Evolutionary conservation across 2,113 vertebrate species (phyloP), one percentile per base, ranked within the genome.

Genomic region (Mastomys natalensis): DNA sequence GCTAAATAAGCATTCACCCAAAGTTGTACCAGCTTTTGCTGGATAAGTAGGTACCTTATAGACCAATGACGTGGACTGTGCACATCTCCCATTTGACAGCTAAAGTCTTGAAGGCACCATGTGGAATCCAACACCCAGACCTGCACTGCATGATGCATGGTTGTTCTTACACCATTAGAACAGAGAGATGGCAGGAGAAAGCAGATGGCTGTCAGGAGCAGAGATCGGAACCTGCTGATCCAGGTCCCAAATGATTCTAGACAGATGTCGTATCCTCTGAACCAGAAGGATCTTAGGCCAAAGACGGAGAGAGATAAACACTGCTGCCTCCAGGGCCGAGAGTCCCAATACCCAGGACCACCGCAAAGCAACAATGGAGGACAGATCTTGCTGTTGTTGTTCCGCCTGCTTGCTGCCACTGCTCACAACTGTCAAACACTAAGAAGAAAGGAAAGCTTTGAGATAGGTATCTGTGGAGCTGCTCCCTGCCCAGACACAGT

Each of bases 311-410:
- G 48, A 11, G 13, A 13, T 10, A 40, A 40, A 26, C 22, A 4
- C 37, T 24, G 48, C 34, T 70, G 66, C 7, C 31, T 15, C 66
- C 64, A 87, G 45, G 19, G 21, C 37, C 37, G n/a, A 40, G 48
- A 15, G 5, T 26, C 26, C 48, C 48, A 6, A 3, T 13, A 53
- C 45, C 43, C 43, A 34, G 21, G 81, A 10, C 26, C 24, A 45
- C 10, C 1, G 7, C 34, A 17, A 26, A 51, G 48, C 34, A 51
- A 22, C 45, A 51, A 3, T 21, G 17, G 31, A 51, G 17, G 58
- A 40, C 9, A 1, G 29, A 31, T 1, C 31, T 51, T 0, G 0
- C 17, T 19, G 5, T 13, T 22, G 43, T 62, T 45, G n/a, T n/a
- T 26, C 40, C 37, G 13, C 55, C 37, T 43, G 37, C 81, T n/a